Evolutionary conservation across 2,113 vertebrate species (phyloP), one percentile per base, ranked within the genome.

Genomic region (Ictalurus furcatus): DNA sequence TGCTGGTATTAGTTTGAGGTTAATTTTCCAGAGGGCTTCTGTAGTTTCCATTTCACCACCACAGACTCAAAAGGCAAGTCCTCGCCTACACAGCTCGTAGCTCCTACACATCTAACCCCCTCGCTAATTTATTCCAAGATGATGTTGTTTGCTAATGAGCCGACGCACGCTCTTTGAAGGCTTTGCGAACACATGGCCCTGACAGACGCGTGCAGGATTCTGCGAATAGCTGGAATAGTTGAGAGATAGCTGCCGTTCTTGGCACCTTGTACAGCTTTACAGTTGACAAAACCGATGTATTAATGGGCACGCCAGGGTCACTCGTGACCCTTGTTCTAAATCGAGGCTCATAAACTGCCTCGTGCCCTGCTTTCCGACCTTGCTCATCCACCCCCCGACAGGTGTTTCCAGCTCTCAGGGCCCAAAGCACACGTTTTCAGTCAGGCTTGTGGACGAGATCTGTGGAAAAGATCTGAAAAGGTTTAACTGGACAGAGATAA

Each of bases 221-320:
- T 90, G 92, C 40, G 84, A 90, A 93, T 94, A 90, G 58, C 85
- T 91, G 74, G 86, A 85, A 94, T 94, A 92, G 90, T 88, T 89
- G 87, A 63, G 91, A 93, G 92, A 94, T 94, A 92, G 85, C 89
- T 85, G 87, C 89, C 92, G 90, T 92, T 91, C 89, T 91, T 92
- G 91, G 89, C 92, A 93, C 92, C 93, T 94, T 94, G 94, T 95
- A 90, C 80, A 91, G 90, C 81, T 94, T 92, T 91, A 88, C 92
- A 93, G 90, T 93, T 89, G 92, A 94, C 92, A 93, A 93, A 92
- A 92, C 90, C 91, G 88, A 92, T 92, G 90, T 83, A 88, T 87
- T 89, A 89, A 93, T 61, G 86, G 88, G 52, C 88, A 85, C 74
- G 34, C 23, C 58, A 63, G 58, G 81, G 34, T 84, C 48, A 69